Evolutionary conservation across 1,140 invertebrate genomes (phyloP).

Genomic region (Battus philenor): DNA sequence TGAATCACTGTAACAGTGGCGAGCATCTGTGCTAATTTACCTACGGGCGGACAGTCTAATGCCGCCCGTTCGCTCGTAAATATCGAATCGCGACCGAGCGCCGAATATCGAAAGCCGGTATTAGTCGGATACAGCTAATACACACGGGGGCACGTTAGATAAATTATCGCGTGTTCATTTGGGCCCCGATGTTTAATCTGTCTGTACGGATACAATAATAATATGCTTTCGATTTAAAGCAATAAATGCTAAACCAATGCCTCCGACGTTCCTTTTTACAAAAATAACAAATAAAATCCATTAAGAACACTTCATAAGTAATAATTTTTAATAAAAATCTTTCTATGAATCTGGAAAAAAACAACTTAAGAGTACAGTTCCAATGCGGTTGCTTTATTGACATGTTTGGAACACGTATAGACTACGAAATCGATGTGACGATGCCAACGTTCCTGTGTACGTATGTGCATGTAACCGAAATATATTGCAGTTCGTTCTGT

Average conservation of each 20-base stretch:
- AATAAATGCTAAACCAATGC: too few relatives aligned
- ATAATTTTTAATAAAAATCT: too few relatives aligned
- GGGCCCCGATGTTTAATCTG: constrained; percentile 75
- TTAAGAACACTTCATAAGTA: too few relatives aligned
- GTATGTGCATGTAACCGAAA: constrained; percentile 15
- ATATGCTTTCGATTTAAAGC: constrained; percentile 19
- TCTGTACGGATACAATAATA: constrained; percentile 43
- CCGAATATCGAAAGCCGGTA: constrained; percentile 75
- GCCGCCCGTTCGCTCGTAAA: constrained; percentile 68
- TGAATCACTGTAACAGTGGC: constrained; percentile 73
- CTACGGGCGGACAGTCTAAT: constrained; percentile 74
- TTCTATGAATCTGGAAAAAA: too few relatives aligned
- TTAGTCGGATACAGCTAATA: constrained; percentile 75
- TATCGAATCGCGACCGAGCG: constrained; percentile 68
- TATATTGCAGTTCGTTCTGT: constrained; percentile 2
- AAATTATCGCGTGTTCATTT: constrained; percentile 76
- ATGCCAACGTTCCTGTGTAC: constrained; percentile 26
- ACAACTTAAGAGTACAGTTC: too few relatives aligned
- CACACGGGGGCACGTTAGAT: constrained; percentile 71
- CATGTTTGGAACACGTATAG: constrained; percentile 1
- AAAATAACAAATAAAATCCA: too few relatives aligned
- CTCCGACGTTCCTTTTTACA: too few relatives aligned
- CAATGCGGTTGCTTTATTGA: too few relatives aligned
- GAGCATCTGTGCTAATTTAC: constrained; percentile 75
- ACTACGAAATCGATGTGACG: constrained; percentile 18